Evolutionary conservation across 2,888 invertebrate species (phyloP).

Genomic region (Selenia dentaria): DNA sequence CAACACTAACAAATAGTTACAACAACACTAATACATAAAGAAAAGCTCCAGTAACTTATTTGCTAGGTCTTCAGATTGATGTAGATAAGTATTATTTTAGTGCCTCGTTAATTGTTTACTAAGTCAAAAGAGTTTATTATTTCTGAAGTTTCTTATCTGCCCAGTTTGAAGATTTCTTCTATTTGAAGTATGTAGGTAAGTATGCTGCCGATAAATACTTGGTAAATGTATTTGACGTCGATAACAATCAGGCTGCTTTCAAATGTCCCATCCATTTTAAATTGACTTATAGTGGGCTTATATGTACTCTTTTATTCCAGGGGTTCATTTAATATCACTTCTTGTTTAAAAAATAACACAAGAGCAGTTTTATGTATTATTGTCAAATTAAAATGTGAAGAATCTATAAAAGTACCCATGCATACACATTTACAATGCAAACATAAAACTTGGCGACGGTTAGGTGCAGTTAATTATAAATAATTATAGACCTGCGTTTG

Average conservation of each 20-base stretch:
- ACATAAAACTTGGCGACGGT: conserved; percentile 14
- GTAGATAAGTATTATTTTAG: conserved; percentile 12
- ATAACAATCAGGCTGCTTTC: conserved; percentile 24
- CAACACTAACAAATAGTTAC: too few species aligned
- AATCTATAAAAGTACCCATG: too few species aligned
- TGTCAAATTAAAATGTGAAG: too few species aligned
- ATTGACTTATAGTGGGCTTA: conserved; percentile 2
- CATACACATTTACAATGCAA: conserved; percentile 6
- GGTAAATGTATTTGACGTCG: conserved; percentile 27
- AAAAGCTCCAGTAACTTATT: too few species aligned
- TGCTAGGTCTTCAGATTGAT: too few species aligned
- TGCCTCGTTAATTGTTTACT: conserved; percentile 21
- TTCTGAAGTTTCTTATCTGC: conserved; percentile 18
- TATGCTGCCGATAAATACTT: conserved; percentile 33
- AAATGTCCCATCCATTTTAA: conserved; percentile 13
- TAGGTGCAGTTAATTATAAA: conserved; percentile 17
- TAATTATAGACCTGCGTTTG: conserved; percentile 21
- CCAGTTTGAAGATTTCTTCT: conserved; percentile 34
- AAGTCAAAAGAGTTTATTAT: conserved; percentile 20
- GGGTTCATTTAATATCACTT: too few species aligned
- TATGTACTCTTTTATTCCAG: too few species aligned
- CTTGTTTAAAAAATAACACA: too few species aligned
- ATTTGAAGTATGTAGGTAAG: conserved; percentile 29
- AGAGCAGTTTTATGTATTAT: too few species aligned
- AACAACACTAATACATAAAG: too few species aligned